Evolutionary conservation across 2,113 vertebrate genomes (phyloP).

Genomic region (Hemibagrus wyckioides): DNA sequence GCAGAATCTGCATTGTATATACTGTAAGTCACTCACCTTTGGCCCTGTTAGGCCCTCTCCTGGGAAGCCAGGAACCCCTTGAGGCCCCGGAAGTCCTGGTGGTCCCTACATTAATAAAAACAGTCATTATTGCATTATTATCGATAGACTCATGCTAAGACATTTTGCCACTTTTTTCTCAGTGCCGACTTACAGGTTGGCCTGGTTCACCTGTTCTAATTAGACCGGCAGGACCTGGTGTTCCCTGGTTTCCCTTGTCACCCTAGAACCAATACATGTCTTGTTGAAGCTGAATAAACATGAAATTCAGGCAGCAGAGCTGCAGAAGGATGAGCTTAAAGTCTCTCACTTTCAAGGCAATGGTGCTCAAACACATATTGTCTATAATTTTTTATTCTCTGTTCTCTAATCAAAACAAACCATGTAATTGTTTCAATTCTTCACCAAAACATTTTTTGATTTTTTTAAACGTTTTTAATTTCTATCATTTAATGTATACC

Average conservation of each 20-base stretch:
- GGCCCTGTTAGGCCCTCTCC: slow-evolving; percentile 82
- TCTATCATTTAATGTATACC: background rate
- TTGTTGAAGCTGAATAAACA: background rate
- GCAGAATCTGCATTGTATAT: background rate
- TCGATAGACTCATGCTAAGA: background rate
- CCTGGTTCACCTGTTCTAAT: slow-evolving; percentile 80
- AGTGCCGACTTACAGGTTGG: slow-evolving; percentile 73
- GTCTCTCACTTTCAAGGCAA: background rate
- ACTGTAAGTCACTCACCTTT: slow-evolving; percentile 72
- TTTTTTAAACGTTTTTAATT: background rate
- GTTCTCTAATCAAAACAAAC: background rate
- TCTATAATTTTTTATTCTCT: too few species aligned
- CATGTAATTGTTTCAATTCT: background rate
- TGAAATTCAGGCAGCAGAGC: background rate
- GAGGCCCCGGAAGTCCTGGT: slow-evolving; percentile 71
- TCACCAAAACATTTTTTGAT: background rate
- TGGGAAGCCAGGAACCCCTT: slow-evolving; percentile 74
- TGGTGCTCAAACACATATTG: background rate
- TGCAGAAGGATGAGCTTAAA: background rate
- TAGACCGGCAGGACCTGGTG: slow-evolving; percentile 73
- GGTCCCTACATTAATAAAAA: slow-evolving; percentile 71
- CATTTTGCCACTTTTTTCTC: background rate
- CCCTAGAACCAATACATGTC: slow-evolving; percentile 72
- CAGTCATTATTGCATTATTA: background rate
- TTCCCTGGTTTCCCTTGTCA: slow-evolving; percentile 79